phyloP scores from a whole-genome alignment of 2,113 vertebrate species.

The Neotoma lepida region DNA sequence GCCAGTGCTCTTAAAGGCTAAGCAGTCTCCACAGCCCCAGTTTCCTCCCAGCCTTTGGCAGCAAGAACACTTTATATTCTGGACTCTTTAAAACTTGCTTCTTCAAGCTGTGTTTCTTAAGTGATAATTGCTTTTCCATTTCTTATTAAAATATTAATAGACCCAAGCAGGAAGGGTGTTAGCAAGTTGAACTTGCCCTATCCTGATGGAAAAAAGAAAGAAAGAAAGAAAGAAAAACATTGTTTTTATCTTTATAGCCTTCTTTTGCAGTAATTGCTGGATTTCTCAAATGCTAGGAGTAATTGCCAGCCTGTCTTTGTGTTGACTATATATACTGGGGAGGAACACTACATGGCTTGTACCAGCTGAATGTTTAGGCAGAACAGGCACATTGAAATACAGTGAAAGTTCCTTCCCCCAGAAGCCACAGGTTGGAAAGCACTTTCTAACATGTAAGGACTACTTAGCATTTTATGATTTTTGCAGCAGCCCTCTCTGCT shows the following conservation, averaged over 20 bases:
- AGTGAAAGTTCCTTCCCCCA: not conserved
- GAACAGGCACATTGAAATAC: not conserved
- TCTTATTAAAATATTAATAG: conserved; percentile 52
- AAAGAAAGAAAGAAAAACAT: not conserved
- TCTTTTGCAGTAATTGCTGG: not conserved
- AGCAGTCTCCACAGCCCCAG: not conserved
- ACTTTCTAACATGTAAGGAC: not conserved
- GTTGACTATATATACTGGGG: not conserved
- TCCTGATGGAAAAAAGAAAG: not conserved
- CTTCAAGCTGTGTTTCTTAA: conserved; percentile 33
- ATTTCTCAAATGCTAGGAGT: not conserved
- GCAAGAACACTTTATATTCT: not conserved
- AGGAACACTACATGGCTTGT: not conserved
- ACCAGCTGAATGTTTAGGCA: not conserved
- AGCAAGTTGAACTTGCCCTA: not conserved
- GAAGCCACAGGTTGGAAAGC: not conserved
- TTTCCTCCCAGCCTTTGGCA: not conserved
- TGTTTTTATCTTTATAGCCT: not conserved
- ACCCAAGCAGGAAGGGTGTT: not conserved
- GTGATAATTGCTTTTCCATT: conserved; percentile 46
- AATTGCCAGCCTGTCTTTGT: not conserved
- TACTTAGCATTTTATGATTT: not conserved
- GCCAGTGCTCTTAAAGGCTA: not conserved
- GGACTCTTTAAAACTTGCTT: conserved; percentile 9
- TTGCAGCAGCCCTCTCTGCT: not conserved